Base-by-base conservation (phyloP, 1,140 invertebrate genomes). In the Panagrolaimus sp. region DNA sequence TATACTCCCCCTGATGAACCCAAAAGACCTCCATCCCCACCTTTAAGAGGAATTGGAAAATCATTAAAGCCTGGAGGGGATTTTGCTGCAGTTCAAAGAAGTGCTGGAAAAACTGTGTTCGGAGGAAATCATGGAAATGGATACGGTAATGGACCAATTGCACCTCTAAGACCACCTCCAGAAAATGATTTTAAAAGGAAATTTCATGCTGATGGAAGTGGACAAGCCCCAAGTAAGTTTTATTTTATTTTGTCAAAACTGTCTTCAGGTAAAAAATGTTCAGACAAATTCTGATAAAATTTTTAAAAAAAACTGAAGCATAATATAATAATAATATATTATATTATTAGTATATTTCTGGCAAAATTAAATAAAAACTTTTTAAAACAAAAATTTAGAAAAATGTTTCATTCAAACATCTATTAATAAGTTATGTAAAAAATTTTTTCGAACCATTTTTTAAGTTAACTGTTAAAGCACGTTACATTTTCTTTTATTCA, bases 1-100 rank as follows among this genome's bases (percentile, higher is more conserved):
- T 73, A 79, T 26, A 48, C 45, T 9, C 69, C 64, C 17, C 62
- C 73, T 63, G 75, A 73, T 12, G 46, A 48, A n/a, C 45, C 71
- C 58, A 4, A 58, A 8, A 26, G 15, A 44, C n/a, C 68, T 75
- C 38, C 24, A 45, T 43, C 38, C 2, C 15, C 17, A 24, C 63
- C 45, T 9, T 17, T 32, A 47, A 28, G 10, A 63, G n/a, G 68
- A 72, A 44, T 63, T 72, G 43, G 21, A 71, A 44, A 21, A 70
- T 43, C 43, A 10, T 28, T 26, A 8, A 21, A 28, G 21, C 52
- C 52, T 0, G 26, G 63, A 28, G 58, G 26, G 8, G 62, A 71
- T 47, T 26, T 43, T 38, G 15, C n/a, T 7, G 46, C 32, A 2
- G n/a, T 28, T 43, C 26, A 32, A 43, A 14, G 32, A 14, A 28